Percentiles rank a stretch among this genome's conserved stretches.
Evolutionary conservation across 2,113 vertebrate species (phyloP).

Genomic region (Pseudorasbora parva): DNA sequence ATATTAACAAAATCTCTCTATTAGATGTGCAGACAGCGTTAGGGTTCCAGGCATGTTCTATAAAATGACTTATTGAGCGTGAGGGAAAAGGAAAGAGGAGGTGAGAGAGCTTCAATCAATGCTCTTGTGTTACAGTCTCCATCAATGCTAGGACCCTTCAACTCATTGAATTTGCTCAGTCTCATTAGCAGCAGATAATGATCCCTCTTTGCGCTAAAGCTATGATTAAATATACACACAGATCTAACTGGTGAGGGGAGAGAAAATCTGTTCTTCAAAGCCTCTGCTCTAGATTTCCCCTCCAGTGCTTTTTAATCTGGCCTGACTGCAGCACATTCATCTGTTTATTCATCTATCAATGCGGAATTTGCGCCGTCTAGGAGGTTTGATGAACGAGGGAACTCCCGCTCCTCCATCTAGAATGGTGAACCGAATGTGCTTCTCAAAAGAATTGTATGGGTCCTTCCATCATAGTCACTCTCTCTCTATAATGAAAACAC

Average conservation of each 20-base stretch:
- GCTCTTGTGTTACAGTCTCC: conserved; percentile 51
- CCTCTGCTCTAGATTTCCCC: conserved; percentile 42
- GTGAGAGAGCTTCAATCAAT: conserved; percentile 53
- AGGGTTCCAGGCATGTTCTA: conserved; percentile 36
- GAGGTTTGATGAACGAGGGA: conserved; percentile 34
- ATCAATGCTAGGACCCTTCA: conserved; percentile 46
- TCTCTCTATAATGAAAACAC: conserved; percentile 5
- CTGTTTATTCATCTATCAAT: conserved; percentile 46
- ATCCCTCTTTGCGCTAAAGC: conserved; percentile 50
- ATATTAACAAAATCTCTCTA: not conserved
- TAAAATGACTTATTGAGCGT: conserved; percentile 63
- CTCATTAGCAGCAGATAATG: conserved; percentile 60
- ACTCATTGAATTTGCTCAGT: conserved; percentile 52
- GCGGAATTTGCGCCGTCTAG: conserved; percentile 28
- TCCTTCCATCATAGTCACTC: conserved; percentile 1
- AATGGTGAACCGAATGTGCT: conserved; percentile 17
- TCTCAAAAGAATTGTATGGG: conserved; percentile 1
- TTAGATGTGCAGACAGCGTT: conserved; percentile 20
- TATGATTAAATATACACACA: conserved; percentile 56
- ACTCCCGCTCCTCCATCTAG: conserved; percentile 16
- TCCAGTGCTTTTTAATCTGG: conserved; percentile 49
- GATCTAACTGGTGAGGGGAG: conserved; percentile 34
- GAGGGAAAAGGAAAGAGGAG: conserved; percentile 36
- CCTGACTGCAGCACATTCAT: conserved; percentile 44
- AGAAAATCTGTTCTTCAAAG: conserved; percentile 36